Conservation (phyloP, 30 jellyfish, hydroid and myxozoan species). For the Turritopsis rubra region DNA sequence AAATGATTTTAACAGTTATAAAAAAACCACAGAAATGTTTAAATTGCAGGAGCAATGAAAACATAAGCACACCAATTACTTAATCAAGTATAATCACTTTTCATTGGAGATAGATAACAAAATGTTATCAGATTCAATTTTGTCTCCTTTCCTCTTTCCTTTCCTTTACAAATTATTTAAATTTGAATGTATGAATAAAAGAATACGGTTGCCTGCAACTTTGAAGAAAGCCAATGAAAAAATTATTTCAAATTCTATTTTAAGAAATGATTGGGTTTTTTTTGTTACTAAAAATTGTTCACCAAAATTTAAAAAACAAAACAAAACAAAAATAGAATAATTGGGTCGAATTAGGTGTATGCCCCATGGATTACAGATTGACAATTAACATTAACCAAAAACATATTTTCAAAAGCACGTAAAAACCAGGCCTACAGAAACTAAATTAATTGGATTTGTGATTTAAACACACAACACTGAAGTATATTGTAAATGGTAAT, state of each 20-base stretch:
- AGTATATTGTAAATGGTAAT: too few species aligned
- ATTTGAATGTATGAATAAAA: background rate
- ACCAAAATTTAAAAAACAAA: too few species aligned
- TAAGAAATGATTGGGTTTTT: background rate
- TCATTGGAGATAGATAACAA: background rate
- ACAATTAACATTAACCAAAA: background rate
- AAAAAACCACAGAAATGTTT: background rate
- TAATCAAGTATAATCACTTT: background rate
- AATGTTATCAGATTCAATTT: background rate
- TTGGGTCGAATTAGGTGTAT: too few species aligned
- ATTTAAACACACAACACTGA: background rate
- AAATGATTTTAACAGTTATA: background rate
- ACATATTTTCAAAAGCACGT: background rate
- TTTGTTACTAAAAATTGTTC: too few species aligned
- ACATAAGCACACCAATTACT: background rate
- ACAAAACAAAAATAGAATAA: too few species aligned
- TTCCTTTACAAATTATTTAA: too few species aligned
- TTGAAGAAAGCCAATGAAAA: background rate
- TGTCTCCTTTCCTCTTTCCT: too few species aligned
- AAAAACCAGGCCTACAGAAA: background rate
- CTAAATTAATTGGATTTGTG: background rate
- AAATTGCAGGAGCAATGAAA: background rate
- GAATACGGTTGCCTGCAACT: background rate
- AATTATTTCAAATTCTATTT: background rate
- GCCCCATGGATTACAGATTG: background rate